Evolutionary conservation across 2,113 vertebrate genomes (phyloP), one percentile per base, ranked within the genome.

Genomic region (Madoqua kirkii): DNA sequence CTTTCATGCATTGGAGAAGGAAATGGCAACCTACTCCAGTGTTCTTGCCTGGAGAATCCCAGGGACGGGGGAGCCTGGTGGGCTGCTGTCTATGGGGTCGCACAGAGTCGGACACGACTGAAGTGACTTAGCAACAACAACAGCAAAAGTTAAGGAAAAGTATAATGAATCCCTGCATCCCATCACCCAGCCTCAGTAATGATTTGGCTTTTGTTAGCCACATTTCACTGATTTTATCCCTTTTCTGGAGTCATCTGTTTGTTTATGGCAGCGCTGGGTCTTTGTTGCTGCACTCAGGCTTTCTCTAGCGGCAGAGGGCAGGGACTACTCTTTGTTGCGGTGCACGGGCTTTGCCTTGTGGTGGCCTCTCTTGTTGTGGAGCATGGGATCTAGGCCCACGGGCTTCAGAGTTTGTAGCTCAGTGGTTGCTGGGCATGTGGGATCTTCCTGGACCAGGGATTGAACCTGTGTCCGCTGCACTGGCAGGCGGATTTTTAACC

Each of bases 301-400:
- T 76, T 76, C 36, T 76, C 71, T 76, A 43, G 40, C 7, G 14
- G 71, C 71, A 25, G 71, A 7, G 12, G 21, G 71, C 36, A 76
- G 40, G 40, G 40, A 3, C 71, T 13, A 13, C 71, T 25, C 71
- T 25, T 74, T 40, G 71, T 76, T 43, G 71, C 6, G 23, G 40
- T 14, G 33, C 36, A 7, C 0, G 0, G 36, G 12, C 71, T 76
- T 14, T 23, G 43, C 21, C 27, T 14, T 23, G 23, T 43, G 71
- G 71, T 3, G 36, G 36, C 71, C 43, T 74, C 71, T 13, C 36
- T 40, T 74, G 33, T 36, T 19, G 36, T 25, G 71, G 71, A 25
- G 71, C 11, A 40, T 25, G 36, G 36, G 36, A 23, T 74, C 11
- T 25, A 25, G 67, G 67, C 21, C n/a, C 67, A 74, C 3, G 1